Conservation (phyloP, 2,113 vertebrate genomes). For the Petrocephalus microphthalmus region DNA sequence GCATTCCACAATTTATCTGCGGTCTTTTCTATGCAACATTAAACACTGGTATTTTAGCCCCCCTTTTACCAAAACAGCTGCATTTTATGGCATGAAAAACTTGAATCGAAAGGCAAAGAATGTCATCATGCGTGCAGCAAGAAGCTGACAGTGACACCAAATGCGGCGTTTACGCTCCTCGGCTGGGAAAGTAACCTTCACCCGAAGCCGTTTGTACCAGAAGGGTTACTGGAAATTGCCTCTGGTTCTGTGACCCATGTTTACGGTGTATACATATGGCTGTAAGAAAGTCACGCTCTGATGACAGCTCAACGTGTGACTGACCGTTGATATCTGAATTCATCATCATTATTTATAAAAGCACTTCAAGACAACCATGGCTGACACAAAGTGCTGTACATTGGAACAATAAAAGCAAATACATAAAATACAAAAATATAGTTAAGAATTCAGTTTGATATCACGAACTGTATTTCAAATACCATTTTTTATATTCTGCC, state of each 20-base stretch:
- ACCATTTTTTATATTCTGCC: no score
- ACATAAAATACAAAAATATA: no score
- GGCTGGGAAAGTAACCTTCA: no score
- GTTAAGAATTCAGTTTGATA: no score
- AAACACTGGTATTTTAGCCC: not conserved
- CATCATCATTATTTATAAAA: no score
- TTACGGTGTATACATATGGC: not conserved
- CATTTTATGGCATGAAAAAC: not conserved
- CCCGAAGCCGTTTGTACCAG: not conserved
- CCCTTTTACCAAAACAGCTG: not conserved
- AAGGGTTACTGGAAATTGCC: not conserved
- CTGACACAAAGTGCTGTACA: no score
- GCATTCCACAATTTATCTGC: not conserved
- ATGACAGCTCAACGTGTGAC: not conserved
- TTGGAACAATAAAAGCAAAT: no score
- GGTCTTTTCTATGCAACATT: not conserved
- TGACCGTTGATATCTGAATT: not conserved
- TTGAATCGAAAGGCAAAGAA: not conserved
- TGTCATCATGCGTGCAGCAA: not conserved
- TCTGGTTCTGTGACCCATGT: not conserved
- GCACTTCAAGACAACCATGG: no score
- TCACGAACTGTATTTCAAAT: no score
- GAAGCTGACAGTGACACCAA: not conserved
- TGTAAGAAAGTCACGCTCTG: not conserved
- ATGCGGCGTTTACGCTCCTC: no score